A percentile compares a stretch with the other conserved stretches of the same genome.
Conservation (phyloP, 2,888 invertebrate genomes). For the Metopia argyrocephala region DNA sequence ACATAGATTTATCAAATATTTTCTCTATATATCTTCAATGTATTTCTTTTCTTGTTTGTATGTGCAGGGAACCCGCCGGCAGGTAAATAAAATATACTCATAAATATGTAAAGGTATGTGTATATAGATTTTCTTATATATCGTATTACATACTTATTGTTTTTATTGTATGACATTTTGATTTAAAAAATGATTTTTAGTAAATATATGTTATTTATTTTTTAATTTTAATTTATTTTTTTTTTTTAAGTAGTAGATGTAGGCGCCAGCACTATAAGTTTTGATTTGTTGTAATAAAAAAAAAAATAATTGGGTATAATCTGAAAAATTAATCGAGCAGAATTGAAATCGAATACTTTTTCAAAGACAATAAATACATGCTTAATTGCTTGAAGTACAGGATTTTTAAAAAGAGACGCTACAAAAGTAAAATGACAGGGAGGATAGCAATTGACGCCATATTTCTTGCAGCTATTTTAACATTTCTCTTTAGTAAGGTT, state of each 20-base stretch:
- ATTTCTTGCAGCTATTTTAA: too few relatives aligned
- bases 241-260: constrained; percentile 6
- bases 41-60: constrained; percentile 19
- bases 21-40: not conserved
- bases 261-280: constrained; percentile 62
- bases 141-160: constrained; percentile 22
- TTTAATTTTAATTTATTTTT: not conserved
- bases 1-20: too few relatives aligned
- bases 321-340: too few relatives aligned
- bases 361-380: too few relatives aligned
- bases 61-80: constrained; percentile 63
- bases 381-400: too few relatives aligned
- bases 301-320: too few relatives aligned
- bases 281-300: not conserved
- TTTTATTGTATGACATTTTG: constrained; percentile 13
- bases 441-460: too few relatives aligned
- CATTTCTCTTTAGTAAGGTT: too few relatives aligned
- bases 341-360: too few relatives aligned
- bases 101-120: constrained; percentile 40
- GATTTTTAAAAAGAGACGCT: too few relatives aligned
- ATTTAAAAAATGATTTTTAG: constrained; percentile 11
- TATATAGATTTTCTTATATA: constrained; percentile 7
- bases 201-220: not conserved
- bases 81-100: constrained; percentile 60
- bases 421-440: too few relatives aligned